Percentiles rank a stretch among this genome's conserved stretches.
Conservation (phyloP, 2,888 invertebrate genomes). For the Cantharis rustica region DNA sequence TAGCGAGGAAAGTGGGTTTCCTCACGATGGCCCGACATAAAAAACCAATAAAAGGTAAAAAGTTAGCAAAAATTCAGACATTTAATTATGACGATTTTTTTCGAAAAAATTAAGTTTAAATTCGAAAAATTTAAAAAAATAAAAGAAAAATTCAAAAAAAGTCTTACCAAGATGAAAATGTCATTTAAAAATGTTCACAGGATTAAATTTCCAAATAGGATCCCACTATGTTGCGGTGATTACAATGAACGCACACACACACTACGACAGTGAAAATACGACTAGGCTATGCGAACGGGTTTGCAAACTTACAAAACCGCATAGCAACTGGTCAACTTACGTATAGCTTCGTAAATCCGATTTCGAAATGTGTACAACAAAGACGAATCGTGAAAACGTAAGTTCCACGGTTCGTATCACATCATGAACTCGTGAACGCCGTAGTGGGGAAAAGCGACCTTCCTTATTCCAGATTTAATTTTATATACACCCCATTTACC, state of each 20-base stretch:
- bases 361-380: constrained; percentile 9
- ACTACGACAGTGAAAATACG: constrained; percentile 20
- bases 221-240: background rate
- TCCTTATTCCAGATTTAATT: constrained; percentile 32
- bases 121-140: background rate
- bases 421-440: constrained; percentile 32
- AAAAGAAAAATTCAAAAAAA: background rate
- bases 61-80: background rate
- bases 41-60: background rate
- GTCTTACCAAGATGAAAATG: constrained; percentile 4
- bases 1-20: constrained; percentile 1
- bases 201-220: constrained; percentile 13
- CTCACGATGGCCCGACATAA: background rate
- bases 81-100: background rate
- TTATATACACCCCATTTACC: constrained; percentile 24
- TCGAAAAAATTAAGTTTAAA: background rate
- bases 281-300: constrained; percentile 27
- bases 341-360: background rate
- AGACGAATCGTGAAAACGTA: constrained; percentile 10
- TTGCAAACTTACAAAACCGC: constrained; percentile 32
- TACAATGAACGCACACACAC: constrained; percentile 20
- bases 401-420: constrained; percentile 18
- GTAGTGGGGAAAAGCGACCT: constrained; percentile 36
- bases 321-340: constrained; percentile 30
- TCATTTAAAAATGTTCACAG: background rate